These are phyloP conservation scores for Hydrotaea cyrtoneurina DNA, from an alignment of 2,888 invertebrate genomes.

Conservation along the genomic window DNA sequence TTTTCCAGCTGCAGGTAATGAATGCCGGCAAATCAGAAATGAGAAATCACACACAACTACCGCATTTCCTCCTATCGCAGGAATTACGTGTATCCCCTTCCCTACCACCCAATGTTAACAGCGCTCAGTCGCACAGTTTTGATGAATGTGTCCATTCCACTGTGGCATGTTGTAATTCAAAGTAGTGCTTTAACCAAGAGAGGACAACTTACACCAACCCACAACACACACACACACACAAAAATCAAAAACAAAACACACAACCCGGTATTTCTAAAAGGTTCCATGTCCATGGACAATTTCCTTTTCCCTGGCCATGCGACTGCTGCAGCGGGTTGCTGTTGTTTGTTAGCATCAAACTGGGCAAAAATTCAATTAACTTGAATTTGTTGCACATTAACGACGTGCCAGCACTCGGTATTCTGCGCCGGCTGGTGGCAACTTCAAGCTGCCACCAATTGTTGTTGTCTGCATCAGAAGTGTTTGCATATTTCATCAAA, in stretches of 20 bases:
- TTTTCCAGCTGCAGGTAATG: constrained; percentile 40
- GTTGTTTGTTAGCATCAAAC: not conserved
- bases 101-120: not conserved
- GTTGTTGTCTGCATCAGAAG: constrained; percentile 1
- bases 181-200: not conserved
- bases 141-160: constrained; percentile 1
- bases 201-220: not conserved
- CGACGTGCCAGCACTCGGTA: constrained; percentile 72
- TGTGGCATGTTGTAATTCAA: constrained; percentile 20
- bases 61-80: constrained; percentile 23
- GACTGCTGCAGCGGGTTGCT: constrained; percentile 5
- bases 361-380: constrained; percentile 69
- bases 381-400: constrained; percentile 79
- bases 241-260: not conserved
- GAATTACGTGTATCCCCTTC: constrained; percentile 39
- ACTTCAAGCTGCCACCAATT: not conserved
- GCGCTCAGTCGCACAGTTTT: constrained; percentile 11
- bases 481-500: constrained; percentile 56
- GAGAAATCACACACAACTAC: constrained; percentile 17
- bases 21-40: constrained; percentile 19
- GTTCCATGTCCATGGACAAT: constrained; percentile 36
- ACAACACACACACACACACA: not conserved
- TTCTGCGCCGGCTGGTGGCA: not conserved
- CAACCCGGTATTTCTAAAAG: constrained; percentile 1
- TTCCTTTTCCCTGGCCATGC: constrained; percentile 18